Conservation (phyloP, 2,888 invertebrate species). For the Sinodicranocentrus sp. region DNA sequence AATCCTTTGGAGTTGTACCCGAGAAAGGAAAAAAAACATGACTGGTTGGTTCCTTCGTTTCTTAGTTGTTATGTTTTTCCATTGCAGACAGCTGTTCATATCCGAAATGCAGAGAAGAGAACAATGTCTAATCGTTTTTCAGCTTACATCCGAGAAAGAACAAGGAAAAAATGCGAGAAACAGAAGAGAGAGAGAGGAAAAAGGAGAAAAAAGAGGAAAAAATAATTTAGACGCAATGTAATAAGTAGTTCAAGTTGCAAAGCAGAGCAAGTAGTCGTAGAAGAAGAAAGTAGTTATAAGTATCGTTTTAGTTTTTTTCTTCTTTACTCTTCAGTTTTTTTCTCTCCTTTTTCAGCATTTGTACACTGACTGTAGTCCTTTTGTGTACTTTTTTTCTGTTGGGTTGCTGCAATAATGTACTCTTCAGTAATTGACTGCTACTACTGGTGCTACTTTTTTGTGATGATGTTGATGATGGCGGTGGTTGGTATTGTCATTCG, state of each 20-base stretch:
- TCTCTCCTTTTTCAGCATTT: background rate
- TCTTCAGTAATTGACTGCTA: constrained; percentile 67
- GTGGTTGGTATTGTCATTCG: constrained; percentile 67
- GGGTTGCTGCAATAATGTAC: constrained; percentile 63
- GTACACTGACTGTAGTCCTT: background rate
- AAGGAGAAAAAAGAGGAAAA: constrained; percentile 11
- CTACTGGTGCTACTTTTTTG: constrained; percentile 23
- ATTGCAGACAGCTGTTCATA: constrained; percentile 58
- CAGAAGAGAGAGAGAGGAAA: background rate
- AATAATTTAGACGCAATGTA: constrained; percentile 59
- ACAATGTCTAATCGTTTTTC: constrained; percentile 56
- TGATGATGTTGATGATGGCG: constrained; percentile 57
- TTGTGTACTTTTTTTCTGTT: constrained; percentile 50
- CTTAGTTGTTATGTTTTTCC: constrained; percentile 38
- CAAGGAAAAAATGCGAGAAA: constrained; percentile 3
- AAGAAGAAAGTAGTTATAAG: constrained; percentile 32
- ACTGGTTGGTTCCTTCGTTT: constrained; percentile 2
- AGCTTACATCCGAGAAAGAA: constrained; percentile 52
- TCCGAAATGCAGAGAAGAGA: constrained; percentile 41
- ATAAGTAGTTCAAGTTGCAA: constrained; percentile 55
- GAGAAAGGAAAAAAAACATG: background rate
- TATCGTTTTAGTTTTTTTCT: constrained; percentile 18
- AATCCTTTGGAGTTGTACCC: background rate
- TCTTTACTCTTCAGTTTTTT: constrained; percentile 35
- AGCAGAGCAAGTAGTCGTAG: constrained; percentile 2